Conservation (phyloP, 2,888 invertebrate species). For the Sclerodermus sp. region DNA sequence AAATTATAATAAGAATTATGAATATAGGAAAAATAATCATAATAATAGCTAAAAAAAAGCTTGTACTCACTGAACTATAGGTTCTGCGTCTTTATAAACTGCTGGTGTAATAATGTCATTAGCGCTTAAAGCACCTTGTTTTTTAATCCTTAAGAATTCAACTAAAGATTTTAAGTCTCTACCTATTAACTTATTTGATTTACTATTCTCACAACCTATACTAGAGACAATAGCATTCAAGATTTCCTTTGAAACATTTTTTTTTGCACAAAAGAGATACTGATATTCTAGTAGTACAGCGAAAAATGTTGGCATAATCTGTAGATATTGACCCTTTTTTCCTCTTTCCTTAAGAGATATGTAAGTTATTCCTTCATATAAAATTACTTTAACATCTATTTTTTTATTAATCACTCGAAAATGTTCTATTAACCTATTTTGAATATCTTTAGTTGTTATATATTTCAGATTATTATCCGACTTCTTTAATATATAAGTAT, state of each 20-base stretch:
- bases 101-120: slow-evolving; percentile 11
- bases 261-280: slow-evolving; percentile 40
- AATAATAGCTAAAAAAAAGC: too few relatives aligned
- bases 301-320: slow-evolving; percentile 23
- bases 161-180: slow-evolving; percentile 40
- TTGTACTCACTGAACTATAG: slow-evolving; percentile 13
- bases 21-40: too few relatives aligned
- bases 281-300: slow-evolving; percentile 38
- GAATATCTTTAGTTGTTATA: too few relatives aligned
- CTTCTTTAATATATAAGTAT: slow-evolving; percentile 29
- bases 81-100: slow-evolving; percentile 12
- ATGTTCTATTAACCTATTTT: too few relatives aligned
- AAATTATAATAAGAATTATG: too few relatives aligned
- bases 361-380: slow-evolving; percentile 33
- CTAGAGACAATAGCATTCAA: slow-evolving; percentile 23
- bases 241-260: slow-evolving; percentile 18
- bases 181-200: slow-evolving; percentile 36
- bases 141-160: slow-evolving; percentile 28
- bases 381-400: slow-evolving; percentile 27
- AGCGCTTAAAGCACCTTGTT: slow-evolving; percentile 15
- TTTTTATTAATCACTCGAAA: slow-evolving; percentile 14
- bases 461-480: background rate
- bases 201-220: slow-evolving; percentile 30
- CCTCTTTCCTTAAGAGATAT: slow-evolving; percentile 27
- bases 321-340: slow-evolving; percentile 9